Conservation (phyloP, 2,797 vertebrate species). For the Vespertilio murinus region DNA sequence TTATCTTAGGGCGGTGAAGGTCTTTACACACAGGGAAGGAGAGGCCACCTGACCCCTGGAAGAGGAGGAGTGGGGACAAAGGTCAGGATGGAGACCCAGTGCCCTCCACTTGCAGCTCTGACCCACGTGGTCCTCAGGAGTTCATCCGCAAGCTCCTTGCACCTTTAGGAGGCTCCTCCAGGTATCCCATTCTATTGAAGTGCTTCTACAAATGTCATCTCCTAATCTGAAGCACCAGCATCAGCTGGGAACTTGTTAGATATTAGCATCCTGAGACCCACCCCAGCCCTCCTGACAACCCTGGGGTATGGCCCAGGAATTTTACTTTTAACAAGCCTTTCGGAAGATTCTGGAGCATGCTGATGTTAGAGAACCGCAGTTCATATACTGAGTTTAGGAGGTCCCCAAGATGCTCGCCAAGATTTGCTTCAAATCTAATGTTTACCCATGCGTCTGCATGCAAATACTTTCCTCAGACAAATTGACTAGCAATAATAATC, state of each 20-base stretch:
- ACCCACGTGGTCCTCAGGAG: background rate
- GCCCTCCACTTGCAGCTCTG: background rate
- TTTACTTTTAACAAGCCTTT: background rate
- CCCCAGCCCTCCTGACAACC: background rate
- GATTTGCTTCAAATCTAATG: background rate
- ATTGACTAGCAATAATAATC: no score
- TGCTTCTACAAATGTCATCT: background rate
- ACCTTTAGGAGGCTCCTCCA: background rate
- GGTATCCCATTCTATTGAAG: background rate
- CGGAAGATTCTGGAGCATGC: background rate
- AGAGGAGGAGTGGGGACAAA: background rate
- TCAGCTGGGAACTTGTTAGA: background rate
- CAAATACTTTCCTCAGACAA: background rate
- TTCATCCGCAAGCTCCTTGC: background rate
- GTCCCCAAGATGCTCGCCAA: background rate
- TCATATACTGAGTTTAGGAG: background rate
- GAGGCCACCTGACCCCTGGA: background rate
- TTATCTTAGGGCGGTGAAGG: background rate
- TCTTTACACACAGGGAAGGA: background rate
- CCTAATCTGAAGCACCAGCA: background rate
- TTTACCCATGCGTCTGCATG: background rate
- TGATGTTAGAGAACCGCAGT: background rate
- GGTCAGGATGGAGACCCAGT: background rate
- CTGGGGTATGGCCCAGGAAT: background rate
- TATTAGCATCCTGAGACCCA: background rate